Evolutionary conservation across 2,888 invertebrate genomes (phyloP).

Genomic region (Seira musarum): DNA sequence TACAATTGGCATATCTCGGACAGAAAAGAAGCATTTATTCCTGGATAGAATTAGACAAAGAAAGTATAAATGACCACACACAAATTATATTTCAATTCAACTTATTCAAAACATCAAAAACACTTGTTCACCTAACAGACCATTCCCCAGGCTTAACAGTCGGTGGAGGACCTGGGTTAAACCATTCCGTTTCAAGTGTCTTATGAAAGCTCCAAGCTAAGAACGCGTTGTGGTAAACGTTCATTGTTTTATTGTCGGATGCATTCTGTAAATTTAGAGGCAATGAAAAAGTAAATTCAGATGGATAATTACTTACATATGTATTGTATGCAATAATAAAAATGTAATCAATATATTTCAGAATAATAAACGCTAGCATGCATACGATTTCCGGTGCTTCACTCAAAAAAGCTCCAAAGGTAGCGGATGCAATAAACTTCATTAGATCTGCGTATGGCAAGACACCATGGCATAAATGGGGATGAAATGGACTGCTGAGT

Average conservation of each 20-base stretch:
- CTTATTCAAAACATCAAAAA: not conserved
- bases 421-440: conserved; percentile 83
- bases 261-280: not conserved
- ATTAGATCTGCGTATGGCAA: conserved; percentile 83
- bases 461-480: conserved; percentile 79
- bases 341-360: too few species aligned
- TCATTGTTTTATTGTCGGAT: conserved; percentile 72
- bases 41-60: conserved; percentile 70
- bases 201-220: conserved; percentile 78
- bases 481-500: conserved; percentile 79
- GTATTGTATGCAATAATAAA: too few species aligned
- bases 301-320: too few species aligned
- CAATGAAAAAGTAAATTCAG: too few species aligned
- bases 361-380: too few species aligned
- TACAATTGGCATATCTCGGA: conserved; percentile 77
- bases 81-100: not conserved
- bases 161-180: conserved; percentile 67
- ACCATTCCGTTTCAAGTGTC: conserved; percentile 71
- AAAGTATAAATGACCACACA: too few species aligned
- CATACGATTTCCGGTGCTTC: conserved; percentile 74
- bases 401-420: conserved; percentile 81
- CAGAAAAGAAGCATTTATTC: conserved; percentile 76
- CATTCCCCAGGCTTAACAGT: conserved; percentile 70
- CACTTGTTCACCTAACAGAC: conserved; percentile 70
- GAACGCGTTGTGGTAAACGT: conserved; percentile 78